Evolutionary conservation across 2,888 invertebrate genomes (phyloP), one percentile per base, ranked within the genome.

Genomic region (Nyleta sp.): DNA sequence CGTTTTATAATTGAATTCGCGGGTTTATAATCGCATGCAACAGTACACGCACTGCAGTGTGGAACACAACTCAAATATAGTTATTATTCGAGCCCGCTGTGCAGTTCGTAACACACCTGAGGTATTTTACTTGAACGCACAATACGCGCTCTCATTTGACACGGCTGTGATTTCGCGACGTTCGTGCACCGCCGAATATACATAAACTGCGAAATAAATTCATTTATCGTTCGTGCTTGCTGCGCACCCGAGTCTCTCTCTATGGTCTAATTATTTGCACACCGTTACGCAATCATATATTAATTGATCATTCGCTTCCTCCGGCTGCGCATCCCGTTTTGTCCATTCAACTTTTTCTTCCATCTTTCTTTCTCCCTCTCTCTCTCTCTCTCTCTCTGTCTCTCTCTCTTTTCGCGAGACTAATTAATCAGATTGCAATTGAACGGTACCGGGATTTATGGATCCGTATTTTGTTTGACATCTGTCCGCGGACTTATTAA

Each of bases 151-250:
- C 70, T 62, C 57, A 57, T 64, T 75, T 48, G 67, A 59, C 24
- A 75, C 62, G 75, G 59, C 57, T 70, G 70, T 70, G 75, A 68
- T 68, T 75, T 68, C 38, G 75, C 48, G 75, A 68, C 68, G 68
- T 60, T 31, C 60, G 68, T 57, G 35, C 24, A 35, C 62, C 18
- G 38, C 35, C 55, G 31, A 55, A 60, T 68, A 53, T 55, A 68
- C 67, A 31, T 68, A 74, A 53, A 40, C 17, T 17, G 38, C 33
- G 7, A 67, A 67, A 60, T 46, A 53, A 60, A 74, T 74, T 60
- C 52, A 74, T 60, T 67, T 60, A 60, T 28, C 24, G 22, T 65
- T 50, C 48, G 44, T 50, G 65, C 48, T 40, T 13, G 40, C 7
- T 64, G 64, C 72, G 28, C 68, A 50, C 24, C 28, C 48, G 24